Base-by-base conservation (phyloP, 1,140 invertebrate genomes). In the Scaptomyza graminum region DNA sequence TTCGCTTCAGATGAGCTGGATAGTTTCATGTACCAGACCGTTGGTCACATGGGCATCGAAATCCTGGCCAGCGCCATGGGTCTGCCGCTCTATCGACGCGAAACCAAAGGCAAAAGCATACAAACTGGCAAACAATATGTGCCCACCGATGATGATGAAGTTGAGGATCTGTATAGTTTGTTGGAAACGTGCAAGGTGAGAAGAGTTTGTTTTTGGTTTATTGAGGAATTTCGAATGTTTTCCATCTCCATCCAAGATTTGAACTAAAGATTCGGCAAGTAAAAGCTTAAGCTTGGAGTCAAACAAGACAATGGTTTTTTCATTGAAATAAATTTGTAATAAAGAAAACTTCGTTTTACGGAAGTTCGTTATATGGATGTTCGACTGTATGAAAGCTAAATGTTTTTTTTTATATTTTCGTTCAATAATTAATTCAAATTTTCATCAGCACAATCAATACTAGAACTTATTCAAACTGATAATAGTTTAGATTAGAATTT, bases 11-110 rank as follows among this genome's bases (percentile, higher is more conserved):
- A 97, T 94, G 99, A 99, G 92, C 92, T 99, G 72, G 98, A 99
- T 92, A 99, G 98, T 90, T 99, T 98, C 90, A 99, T 99, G 99
- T 99, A 99, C 92, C 99, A 99, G 93, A 99, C 97, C 55, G 98
- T 99, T 56, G 99, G 99, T 8, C 97, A 98, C 92, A 96, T 99
- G 93, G 97, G 96, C 31, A 96, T 99, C 74, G 95, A 96, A 59
- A 94, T 97, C 66, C 97, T 98, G 92, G 97, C 97, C 41, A 95
- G 98, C 92, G 98, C 98, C 1, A 96, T 99, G 95, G 96, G 95
- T 2, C 92, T 99, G 65, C 98, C 98, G 11, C 92, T 99, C 5
- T 99, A 96, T 92, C 94, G 97, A 76, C 95, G 96, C 79, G 93
- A 93, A 49, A 99, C 99, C 44, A 93, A 94, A 88, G 98, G 98